These are phyloP conservation scores for Anorthoa munda DNA, from an alignment of 2,888 invertebrate species.

Conservation along the genomic window DNA sequence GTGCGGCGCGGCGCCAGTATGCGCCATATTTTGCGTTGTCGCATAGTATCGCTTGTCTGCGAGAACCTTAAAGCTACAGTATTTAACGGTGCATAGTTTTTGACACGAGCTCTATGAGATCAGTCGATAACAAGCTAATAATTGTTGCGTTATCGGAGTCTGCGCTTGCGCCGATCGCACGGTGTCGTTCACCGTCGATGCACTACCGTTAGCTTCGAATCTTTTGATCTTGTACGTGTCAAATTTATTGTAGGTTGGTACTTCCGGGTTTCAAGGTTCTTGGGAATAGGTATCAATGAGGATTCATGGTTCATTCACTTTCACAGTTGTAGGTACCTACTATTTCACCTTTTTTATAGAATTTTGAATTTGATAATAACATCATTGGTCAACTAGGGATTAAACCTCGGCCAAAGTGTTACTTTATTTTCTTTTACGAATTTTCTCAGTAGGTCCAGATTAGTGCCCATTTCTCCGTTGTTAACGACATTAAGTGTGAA, in stretches of 20 bases:
- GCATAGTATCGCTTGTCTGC: background rate
- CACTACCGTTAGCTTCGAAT: conserved; percentile 73
- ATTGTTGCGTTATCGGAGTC: conserved; percentile 73
- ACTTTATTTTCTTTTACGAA: background rate
- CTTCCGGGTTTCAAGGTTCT: conserved; percentile 33
- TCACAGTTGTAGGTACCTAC: background rate
- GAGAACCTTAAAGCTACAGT: conserved; percentile 10
- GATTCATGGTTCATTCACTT: background rate
- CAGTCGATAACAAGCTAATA: conserved; percentile 61
- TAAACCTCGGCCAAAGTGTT: background rate
- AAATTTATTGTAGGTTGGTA: conserved; percentile 63
- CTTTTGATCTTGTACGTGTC: conserved; percentile 68
- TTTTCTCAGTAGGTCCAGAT: background rate
- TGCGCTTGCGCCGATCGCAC: conserved; percentile 74
- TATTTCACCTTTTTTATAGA: no score
- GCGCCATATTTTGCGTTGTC: background rate
- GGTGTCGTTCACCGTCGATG: conserved; percentile 80
- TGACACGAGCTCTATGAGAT: conserved; percentile 50
- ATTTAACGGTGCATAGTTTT: conserved; percentile 51
- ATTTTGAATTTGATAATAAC: no score
- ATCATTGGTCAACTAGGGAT: background rate
- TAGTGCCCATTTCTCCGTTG: background rate
- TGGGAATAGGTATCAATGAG: background rate
- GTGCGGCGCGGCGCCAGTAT: background rate
- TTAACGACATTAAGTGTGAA: background rate